Evolutionary conservation across 2,888 invertebrate genomes (phyloP).

Genomic region (Nephrotoma guestfalica): DNA sequence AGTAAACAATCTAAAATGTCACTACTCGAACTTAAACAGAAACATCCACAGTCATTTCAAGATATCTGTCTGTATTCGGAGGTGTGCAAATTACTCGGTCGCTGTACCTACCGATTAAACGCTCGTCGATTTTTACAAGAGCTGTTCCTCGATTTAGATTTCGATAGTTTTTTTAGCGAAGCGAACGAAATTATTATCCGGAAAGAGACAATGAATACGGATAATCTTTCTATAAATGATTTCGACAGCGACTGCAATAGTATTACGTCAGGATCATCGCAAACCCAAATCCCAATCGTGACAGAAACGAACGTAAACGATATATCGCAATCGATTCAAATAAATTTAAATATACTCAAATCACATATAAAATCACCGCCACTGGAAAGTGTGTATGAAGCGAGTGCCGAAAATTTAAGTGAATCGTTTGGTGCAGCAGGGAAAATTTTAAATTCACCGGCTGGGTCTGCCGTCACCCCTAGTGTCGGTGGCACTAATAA

Average conservation of each 20-base stretch:
- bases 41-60: conserved; percentile 56
- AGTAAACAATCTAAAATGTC: conserved; percentile 69
- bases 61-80: conserved; percentile 89
- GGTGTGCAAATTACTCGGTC: conserved; percentile 62
- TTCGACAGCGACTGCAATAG: neutral
- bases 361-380: conserved; percentile 28
- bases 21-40: conserved; percentile 59
- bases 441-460: neutral
- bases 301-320: neutral
- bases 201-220: conserved; percentile 15
- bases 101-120: conserved; percentile 65
- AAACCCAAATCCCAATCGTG: neutral
- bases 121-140: conserved; percentile 85
- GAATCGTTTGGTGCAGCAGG: conserved; percentile 10
- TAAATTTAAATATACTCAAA: conserved; percentile 5
- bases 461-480: conserved; percentile 1
- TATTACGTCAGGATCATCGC: neutral
- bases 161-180: conserved; percentile 44
- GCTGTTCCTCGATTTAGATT: conserved; percentile 73
- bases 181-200: conserved; percentile 35
- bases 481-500: conserved; percentile 7
- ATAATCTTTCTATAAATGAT: conserved; percentile 6
- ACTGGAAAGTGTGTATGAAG: conserved; percentile 34
- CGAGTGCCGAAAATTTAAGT: conserved; percentile 33
- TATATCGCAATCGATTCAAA: neutral